Base-by-base conservation (phyloP, 2,113 vertebrate genomes). In the Leptodactylus fuscus region DNA sequence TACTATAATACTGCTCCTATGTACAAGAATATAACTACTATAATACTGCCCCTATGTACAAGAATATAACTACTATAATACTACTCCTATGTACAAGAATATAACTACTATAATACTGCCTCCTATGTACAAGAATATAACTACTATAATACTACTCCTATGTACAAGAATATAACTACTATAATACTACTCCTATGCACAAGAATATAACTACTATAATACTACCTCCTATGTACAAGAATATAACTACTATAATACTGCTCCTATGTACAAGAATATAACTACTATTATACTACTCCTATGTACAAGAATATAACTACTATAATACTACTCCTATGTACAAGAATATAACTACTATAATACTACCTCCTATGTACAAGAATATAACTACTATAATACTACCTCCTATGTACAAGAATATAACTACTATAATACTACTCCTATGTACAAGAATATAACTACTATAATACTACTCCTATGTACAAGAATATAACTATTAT, bases 1-100 rank as follows among this genome's bases (percentile, higher is more conserved):
- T 58, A 58, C 55, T 58, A 58, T 58, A 58, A 58, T 58, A 58
- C 55, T 58, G 55, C 55, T 24, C 55, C 55, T 58, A 24, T 58
- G 20, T 55, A 55, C 51, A 55, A 55, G 51, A 55, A 55, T n/a
- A 51, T 51, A 51, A 51, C 15, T 51, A 51, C 49, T n/a, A n/a
- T n/a, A n/a, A n/a, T n/a, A n/a, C n/a, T n/a, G n/a, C n/a, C n/a
- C n/a, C n/a, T n/a, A n/a, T 51, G 16, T 55, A n/a, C 51, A 55
- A 22, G 20, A 55, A 55, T 55, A 58, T 58, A 58, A 58, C 55
- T 58, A 58, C 55, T 58, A 58, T 58, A 58, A 58, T 24, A 58
- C 22, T 58, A 9, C 55, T 11, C n/a, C 22, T 58, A 58, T 58
- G 2, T 58, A 58, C 55, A 24, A 24, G 55, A 58, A 58, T 58